Evolutionary conservation across 2,888 invertebrate genomes (phyloP).

Genomic region (Ichneumon xanthorius): DNA sequence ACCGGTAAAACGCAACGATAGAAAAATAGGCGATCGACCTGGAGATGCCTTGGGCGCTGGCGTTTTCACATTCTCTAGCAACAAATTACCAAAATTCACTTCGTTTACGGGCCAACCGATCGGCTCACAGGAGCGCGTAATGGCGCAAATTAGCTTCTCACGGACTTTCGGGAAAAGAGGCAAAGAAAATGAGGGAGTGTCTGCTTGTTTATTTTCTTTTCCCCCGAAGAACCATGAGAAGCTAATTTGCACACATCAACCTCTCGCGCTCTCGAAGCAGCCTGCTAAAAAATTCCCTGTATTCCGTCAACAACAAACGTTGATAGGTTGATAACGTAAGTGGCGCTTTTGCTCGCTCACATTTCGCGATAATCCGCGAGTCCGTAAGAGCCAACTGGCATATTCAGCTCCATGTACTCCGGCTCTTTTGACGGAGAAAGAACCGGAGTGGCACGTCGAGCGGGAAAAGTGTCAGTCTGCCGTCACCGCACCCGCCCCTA

Average conservation of each 20-base stretch:
- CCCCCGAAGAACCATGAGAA: not conserved
- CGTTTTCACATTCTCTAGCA: not conserved
- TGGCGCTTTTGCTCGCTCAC: not conserved
- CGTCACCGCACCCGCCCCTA: slow-evolving; percentile 33
- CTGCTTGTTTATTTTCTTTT: no score
- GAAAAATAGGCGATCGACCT: no score
- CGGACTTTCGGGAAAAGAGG: not conserved
- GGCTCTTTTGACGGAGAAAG: slow-evolving; percentile 5
- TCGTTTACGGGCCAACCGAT: not conserved
- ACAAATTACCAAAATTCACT: not conserved
- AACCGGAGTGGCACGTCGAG: slow-evolving; percentile 17
- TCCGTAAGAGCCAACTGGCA: not conserved
- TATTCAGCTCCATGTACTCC: not conserved
- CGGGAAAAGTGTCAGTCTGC: slow-evolving; percentile 52
- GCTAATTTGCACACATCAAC: not conserved
- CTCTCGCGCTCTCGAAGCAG: not conserved
- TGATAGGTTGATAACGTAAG: slow-evolving; percentile 41
- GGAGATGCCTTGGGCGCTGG: not conserved
- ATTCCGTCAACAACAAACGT: not conserved
- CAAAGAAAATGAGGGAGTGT: not conserved
- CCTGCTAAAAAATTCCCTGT: not conserved
- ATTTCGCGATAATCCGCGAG: slow-evolving; percentile 13
- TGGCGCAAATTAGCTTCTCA: not conserved
- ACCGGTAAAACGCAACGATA: not conserved
- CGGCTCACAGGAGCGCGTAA: not conserved